A percentile compares a stretch with the other conserved stretches of the same genome.
phyloP scores from a whole-genome alignment of 2,113 vertebrate genomes.

The Dissostichus mawsoni region DNA sequence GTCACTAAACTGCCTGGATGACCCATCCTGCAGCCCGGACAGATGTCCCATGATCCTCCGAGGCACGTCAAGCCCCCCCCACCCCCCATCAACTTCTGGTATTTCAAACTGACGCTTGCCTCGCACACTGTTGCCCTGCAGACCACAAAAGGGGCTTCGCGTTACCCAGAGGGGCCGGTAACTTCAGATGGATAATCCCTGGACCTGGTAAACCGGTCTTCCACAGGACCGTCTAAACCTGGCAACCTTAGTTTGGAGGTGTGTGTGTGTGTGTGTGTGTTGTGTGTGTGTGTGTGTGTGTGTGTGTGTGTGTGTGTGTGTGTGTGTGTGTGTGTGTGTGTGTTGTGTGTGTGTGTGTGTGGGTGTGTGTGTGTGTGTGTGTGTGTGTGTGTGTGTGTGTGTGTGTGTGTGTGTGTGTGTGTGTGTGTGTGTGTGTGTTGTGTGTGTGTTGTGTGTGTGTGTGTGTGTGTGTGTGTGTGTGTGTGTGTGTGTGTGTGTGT shows the following conservation, averaged over 20 bases:
- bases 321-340: slow-evolving; percentile 72
- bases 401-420: too few relatives aligned
- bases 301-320: slow-evolving; percentile 65
- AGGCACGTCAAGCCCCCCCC: slow-evolving; percentile 60
- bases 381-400: slow-evolving; percentile 68
- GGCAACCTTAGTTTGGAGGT: slow-evolving; percentile 61
- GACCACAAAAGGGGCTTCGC: slow-evolving; percentile 79
- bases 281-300: slow-evolving; percentile 72
- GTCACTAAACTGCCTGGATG: slow-evolving; percentile 44
- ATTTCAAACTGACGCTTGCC: slow-evolving; percentile 70
- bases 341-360: slow-evolving; percentile 67
- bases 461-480: slow-evolving; percentile 67
- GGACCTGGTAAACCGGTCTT: slow-evolving; percentile 85
- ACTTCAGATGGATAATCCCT: slow-evolving; percentile 85
- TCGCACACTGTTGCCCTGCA: slow-evolving; percentile 68
- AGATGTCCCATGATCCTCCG: slow-evolving; percentile 45
- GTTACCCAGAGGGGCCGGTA: slow-evolving; percentile 82
- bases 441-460: slow-evolving; percentile 69
- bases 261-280: slow-evolving; percentile 61
- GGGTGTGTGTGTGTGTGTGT: slow-evolving; percentile 68
- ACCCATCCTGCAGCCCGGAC: slow-evolving; percentile 27
- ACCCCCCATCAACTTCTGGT: slow-evolving; percentile 70
- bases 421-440: too few relatives aligned
- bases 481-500: slow-evolving; percentile 69
- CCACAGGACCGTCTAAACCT: slow-evolving; percentile 73